Conservation (phyloP, 2,888 invertebrate species). For the Caenorhabditis japonica region DNA sequence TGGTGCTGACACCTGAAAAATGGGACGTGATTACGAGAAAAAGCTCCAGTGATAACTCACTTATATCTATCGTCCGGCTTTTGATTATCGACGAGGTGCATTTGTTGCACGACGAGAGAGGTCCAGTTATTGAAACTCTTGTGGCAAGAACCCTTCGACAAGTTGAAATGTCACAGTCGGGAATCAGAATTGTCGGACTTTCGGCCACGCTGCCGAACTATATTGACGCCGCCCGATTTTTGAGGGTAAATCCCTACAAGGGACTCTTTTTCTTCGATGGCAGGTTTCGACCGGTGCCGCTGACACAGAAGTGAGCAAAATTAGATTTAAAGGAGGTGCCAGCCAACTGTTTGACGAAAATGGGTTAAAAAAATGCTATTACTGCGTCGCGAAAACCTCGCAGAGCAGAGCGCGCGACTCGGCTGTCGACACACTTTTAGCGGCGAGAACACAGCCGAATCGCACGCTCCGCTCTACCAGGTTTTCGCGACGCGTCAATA, state of each 20-base stretch:
- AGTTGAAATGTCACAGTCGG: slow-evolving; percentile 81
- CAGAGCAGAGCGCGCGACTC: no score
- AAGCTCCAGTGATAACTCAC: slow-evolving; percentile 86
- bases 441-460: no score
- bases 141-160: slow-evolving; percentile 94
- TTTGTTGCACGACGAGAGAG: slow-evolving; percentile 94
- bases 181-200: slow-evolving; percentile 89
- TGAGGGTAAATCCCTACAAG: slow-evolving; percentile 90
- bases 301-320: slow-evolving; percentile 65
- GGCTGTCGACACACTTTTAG: no score
- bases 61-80: slow-evolving; percentile 90
- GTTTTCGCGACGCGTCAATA: no score
- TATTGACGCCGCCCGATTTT: slow-evolving; percentile 92
- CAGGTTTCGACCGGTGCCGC: slow-evolving; percentile 89
- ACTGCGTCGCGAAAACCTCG: no score
- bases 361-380: not conserved
- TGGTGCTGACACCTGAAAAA: slow-evolving; percentile 98
- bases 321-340: no score
- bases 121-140: slow-evolving; percentile 95
- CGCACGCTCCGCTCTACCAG: no score
- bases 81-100: slow-evolving; percentile 97
- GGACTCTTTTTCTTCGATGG: slow-evolving; percentile 82
- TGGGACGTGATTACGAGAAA: slow-evolving; percentile 99
- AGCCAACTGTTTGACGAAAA: no score
- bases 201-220: slow-evolving; percentile 97